phyloP scores from a whole-genome alignment of 2,113 vertebrate genomes.

The Petrocephalus zakoni region DNA sequence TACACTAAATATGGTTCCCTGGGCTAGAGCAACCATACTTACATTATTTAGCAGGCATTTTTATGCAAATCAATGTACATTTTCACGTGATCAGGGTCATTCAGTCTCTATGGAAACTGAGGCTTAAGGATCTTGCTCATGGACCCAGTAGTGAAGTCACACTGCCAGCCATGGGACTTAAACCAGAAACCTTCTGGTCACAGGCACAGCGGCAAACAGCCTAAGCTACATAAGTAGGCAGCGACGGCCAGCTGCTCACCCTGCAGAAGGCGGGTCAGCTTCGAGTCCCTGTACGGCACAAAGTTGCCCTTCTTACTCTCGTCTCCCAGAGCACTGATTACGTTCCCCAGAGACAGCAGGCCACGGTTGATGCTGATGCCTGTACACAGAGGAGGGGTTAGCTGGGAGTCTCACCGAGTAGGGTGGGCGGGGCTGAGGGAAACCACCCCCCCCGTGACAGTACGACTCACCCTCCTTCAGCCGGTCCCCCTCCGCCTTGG shows the following conservation, averaged over 20 bases:
- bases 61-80: not conserved
- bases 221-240: not conserved
- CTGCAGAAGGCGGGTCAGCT: constrained; percentile 87
- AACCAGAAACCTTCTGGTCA: not conserved
- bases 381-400: constrained; percentile 32
- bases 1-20: not conserved
- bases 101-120: not conserved
- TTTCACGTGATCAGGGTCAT: not conserved
- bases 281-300: constrained; percentile 97
- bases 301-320: constrained; percentile 81
- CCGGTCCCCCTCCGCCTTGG: constrained; percentile 90
- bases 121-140: not conserved
- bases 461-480: constrained; percentile 80
- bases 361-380: constrained; percentile 96
- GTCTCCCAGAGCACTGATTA: constrained; percentile 95
- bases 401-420: not conserved
- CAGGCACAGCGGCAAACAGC: not conserved
- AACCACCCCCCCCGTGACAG: not conserved
- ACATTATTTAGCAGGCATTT: not conserved
- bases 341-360: constrained; percentile 86
- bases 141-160: not conserved
- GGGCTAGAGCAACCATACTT: not conserved
- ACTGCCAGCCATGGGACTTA: not conserved
- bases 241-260: constrained; percentile 55
- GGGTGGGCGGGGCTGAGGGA: not conserved